Evolutionary conservation across 2,888 invertebrate genomes (phyloP).

Genomic region (Chydorus sphaericus): DNA sequence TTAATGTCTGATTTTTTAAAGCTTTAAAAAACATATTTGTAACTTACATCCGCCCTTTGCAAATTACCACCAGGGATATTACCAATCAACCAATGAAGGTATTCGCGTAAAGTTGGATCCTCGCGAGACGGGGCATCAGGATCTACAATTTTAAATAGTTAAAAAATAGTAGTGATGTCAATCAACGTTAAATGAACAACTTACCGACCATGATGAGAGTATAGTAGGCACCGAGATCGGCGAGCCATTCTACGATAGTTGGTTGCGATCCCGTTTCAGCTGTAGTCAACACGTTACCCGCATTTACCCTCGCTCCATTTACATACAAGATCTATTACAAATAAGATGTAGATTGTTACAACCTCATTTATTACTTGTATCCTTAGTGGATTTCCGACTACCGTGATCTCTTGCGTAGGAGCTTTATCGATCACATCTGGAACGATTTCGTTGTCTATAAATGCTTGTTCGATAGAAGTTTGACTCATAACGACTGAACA

Average conservation of each 20-base stretch:
- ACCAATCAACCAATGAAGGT: conserved; percentile 80
- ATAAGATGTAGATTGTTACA: too few species aligned
- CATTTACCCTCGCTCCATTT: conserved; percentile 3
- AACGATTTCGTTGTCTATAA: too few species aligned
- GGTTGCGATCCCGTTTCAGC: conserved; percentile 11
- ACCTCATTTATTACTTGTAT: too few species aligned
- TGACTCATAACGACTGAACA: too few species aligned
- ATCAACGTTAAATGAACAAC: too few species aligned
- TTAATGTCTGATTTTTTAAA: too few species aligned
- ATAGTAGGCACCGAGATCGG: conserved; percentile 39
- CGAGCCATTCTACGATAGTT: conserved; percentile 22
- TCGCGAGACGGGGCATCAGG: conserved; percentile 77
- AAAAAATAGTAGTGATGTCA: too few species aligned
- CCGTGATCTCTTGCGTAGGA: too few species aligned
- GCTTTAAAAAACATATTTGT: too few species aligned
- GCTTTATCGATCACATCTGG: conserved; percentile 56
- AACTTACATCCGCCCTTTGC: conserved; percentile 44
- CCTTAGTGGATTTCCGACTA: too few species aligned
- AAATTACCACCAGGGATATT: conserved; percentile 67
- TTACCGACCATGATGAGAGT: conserved; percentile 71
- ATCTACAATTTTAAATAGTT: conserved; percentile 44
- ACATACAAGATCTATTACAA: conserved; percentile 34
- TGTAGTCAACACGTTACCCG: conserved; percentile 15
- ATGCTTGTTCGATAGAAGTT: too few species aligned
- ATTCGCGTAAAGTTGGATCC: conserved; percentile 67